These are phyloP conservation scores for Vombatus ursinus DNA, from an alignment of 2,113 vertebrate genomes.

Conservation along the genomic window DNA sequence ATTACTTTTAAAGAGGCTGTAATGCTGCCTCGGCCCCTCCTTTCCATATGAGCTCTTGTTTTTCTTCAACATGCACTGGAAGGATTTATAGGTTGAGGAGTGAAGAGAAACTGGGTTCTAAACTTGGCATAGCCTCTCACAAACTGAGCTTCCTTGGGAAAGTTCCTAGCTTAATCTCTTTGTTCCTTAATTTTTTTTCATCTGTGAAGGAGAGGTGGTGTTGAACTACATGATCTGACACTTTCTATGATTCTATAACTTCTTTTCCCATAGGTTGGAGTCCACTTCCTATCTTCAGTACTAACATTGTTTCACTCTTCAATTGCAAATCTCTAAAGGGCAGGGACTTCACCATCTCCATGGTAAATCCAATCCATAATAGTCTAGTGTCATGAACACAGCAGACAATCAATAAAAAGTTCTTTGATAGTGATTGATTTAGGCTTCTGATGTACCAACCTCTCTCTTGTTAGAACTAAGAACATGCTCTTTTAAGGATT, in stretches of 20 bases:
- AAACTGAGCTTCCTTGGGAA: accelerated
- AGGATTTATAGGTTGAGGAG: neutral
- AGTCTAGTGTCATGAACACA: neutral
- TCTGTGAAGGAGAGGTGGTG: neutral
- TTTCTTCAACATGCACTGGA: neutral
- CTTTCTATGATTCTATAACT: neutral
- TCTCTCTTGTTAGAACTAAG: neutral
- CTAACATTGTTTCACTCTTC: neutral
- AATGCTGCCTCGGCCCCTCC: neutral
- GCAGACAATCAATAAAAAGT: neutral
- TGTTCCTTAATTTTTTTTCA: neutral
- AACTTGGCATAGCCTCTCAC: neutral
- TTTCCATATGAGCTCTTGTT: neutral
- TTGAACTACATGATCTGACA: neutral
- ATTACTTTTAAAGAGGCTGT: neutral
- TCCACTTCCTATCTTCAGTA: neutral
- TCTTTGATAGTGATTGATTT: neutral
- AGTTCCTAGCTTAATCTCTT: neutral
- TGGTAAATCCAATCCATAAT: neutral
- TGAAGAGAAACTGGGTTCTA: no score
- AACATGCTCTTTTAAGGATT: neutral
- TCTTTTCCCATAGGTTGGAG: neutral
- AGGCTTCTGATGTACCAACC: neutral
- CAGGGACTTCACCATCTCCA: neutral
- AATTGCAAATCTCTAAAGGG: neutral